Conservation (phyloP, 2,797 vertebrate species). For the Streptopelia turtur region DNA sequence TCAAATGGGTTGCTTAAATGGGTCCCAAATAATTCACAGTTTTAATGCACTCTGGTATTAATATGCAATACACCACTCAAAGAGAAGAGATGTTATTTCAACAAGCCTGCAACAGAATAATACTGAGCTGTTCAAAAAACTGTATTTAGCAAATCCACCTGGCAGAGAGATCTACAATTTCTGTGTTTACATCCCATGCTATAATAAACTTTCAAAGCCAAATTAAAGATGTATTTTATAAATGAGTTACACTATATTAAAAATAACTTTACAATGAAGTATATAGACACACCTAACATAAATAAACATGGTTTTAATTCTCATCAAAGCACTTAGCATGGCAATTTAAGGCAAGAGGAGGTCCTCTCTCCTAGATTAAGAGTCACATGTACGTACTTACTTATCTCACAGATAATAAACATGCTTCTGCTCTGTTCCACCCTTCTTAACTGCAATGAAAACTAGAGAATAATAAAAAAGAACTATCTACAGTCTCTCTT, state of each 20-base stretch:
- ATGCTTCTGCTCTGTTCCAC: not conserved
- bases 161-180: not conserved
- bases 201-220: not conserved
- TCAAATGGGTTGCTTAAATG: not conserved
- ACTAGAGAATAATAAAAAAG: not conserved
- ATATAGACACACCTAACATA: not conserved
- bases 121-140: not conserved
- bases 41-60: not conserved
- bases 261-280: not conserved
- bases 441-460: not conserved
- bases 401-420: not conserved
- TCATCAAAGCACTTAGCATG: not conserved
- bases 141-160: not conserved
- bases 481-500: not conserved
- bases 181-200: not conserved
- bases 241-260: not conserved
- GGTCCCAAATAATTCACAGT: not conserved
- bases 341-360: not conserved
- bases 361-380: not conserved
- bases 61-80: not conserved
- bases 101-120: not conserved
- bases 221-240: not conserved
- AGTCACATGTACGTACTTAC: not conserved
- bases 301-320: not conserved
- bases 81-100: not conserved